Percentiles rank a stretch among this genome's conserved stretches.
Conservation (phyloP, 2,888 invertebrate genomes). For the Drosophila nigricruria region DNA sequence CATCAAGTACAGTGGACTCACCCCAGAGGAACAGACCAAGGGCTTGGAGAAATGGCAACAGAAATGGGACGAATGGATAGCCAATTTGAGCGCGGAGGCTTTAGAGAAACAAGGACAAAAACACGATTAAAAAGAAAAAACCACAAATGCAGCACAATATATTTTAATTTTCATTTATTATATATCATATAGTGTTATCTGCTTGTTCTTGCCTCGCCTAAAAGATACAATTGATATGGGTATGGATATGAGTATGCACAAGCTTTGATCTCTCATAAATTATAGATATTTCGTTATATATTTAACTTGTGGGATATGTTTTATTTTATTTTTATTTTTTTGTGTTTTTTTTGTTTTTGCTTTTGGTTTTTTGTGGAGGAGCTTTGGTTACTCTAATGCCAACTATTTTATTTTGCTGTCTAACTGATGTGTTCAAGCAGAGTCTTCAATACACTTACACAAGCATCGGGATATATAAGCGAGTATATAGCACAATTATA, state of each 20-base stretch:
- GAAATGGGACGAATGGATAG: constrained; percentile 87
- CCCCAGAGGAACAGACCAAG: constrained; percentile 84
- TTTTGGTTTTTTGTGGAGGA: neutral
- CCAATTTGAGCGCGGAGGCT: constrained; percentile 47
- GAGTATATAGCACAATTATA: constrained; percentile 56
- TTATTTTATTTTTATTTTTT: constrained; percentile 5
- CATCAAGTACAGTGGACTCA: constrained; percentile 88
- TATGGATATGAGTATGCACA: constrained; percentile 54
- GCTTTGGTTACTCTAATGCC: constrained; percentile 13
- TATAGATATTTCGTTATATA: constrained; percentile 31
- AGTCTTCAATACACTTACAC: constrained; percentile 55
- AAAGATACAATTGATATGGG: constrained; percentile 60
- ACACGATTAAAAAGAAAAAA: neutral
- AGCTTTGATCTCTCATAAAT: constrained; percentile 49
- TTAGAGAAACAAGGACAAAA: neutral
- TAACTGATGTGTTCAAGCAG: constrained; percentile 45
- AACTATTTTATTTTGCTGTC: constrained; percentile 10
- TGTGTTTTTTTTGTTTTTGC: constrained; percentile 26
- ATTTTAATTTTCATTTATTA: constrained; percentile 26
- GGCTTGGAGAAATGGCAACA: constrained; percentile 86
- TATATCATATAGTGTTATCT: constrained; percentile 34
- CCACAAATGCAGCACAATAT: neutral
- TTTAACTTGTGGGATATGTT: constrained; percentile 55
- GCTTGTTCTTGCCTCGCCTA: constrained; percentile 53
- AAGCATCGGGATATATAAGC: constrained; percentile 51